phyloP scores from a whole-genome alignment of 2,888 invertebrate species.

The Epistrophella euchroma region DNA sequence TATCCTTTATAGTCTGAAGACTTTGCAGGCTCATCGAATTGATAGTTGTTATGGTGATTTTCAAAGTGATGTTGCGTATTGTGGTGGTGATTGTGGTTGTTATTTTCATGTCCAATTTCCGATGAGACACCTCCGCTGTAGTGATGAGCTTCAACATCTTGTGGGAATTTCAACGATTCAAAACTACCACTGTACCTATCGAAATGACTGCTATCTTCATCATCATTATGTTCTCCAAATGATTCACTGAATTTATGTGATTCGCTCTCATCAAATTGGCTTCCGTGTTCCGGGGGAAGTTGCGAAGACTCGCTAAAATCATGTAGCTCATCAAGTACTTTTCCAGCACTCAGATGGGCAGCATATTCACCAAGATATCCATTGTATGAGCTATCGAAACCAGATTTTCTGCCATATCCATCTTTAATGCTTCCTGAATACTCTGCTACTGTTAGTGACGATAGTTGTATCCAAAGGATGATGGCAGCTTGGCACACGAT shows the following conservation, averaged over 20 bases:
- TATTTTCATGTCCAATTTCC: slow-evolving; percentile 12
- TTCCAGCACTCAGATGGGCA: slow-evolving; percentile 59
- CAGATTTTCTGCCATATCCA: slow-evolving; percentile 53
- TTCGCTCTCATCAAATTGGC: slow-evolving; percentile 47
- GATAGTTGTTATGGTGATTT: slow-evolving; percentile 34
- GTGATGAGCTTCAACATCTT: slow-evolving; percentile 60
- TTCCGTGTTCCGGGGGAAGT: slow-evolving; percentile 68
- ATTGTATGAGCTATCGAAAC: slow-evolving; percentile 48
- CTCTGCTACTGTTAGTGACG: slow-evolving; percentile 38
- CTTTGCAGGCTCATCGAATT: slow-evolving; percentile 37
- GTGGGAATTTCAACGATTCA: slow-evolving; percentile 58
- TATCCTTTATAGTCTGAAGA: slow-evolving; percentile 41
- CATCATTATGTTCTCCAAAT: slow-evolving; percentile 49
- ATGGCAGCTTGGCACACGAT: slow-evolving; percentile 27
- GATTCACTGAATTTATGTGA: slow-evolving; percentile 26
- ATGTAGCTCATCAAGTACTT: slow-evolving; percentile 54
- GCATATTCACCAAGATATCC: slow-evolving; percentile 65
- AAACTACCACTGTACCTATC: slow-evolving; percentile 41
- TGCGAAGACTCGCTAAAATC: slow-evolving; percentile 36
- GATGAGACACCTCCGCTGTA: slow-evolving; percentile 41
- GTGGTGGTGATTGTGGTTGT: background rate
- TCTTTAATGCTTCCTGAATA: slow-evolving; percentile 58
- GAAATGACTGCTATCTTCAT: slow-evolving; percentile 32
- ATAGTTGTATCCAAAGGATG: slow-evolving; percentile 51
- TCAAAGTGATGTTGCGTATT: slow-evolving; percentile 27